These are phyloP conservation scores for Clistopyga incitator DNA, from an alignment of 2,888 invertebrate species.

Conservation along the genomic window DNA sequence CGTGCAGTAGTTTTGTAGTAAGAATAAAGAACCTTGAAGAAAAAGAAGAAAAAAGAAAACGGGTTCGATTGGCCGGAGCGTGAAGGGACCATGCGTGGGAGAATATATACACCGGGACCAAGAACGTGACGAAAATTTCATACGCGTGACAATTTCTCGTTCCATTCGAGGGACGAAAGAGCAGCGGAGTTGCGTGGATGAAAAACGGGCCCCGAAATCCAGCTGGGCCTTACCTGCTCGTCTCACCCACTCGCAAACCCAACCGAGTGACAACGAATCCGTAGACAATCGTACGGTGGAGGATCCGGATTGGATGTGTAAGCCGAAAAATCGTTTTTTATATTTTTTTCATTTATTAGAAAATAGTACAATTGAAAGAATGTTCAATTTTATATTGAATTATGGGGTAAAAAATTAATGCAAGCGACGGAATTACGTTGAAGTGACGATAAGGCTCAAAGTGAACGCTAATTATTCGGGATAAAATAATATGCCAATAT, in stretches of 20 bases:
- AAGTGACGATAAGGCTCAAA: background rate
- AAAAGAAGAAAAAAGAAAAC: slow-evolving; percentile 75
- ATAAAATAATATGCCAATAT: background rate
- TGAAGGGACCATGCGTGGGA: slow-evolving; percentile 77
- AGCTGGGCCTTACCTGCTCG: slow-evolving; percentile 53
- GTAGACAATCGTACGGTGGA: slow-evolving; percentile 45
- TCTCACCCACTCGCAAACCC: slow-evolving; percentile 52
- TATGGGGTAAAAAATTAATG: background rate
- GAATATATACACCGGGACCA: slow-evolving; percentile 70
- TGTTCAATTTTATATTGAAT: background rate
- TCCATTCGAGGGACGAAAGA: slow-evolving; percentile 41
- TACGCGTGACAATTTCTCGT: slow-evolving; percentile 59
- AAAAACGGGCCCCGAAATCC: slow-evolving; percentile 20
- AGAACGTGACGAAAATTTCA: slow-evolving; percentile 62
- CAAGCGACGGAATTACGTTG: background rate
- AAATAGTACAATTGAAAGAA: background rate
- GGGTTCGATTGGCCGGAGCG: slow-evolving; percentile 76
- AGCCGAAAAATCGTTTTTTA: slow-evolving; percentile 4
- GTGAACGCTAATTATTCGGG: background rate
- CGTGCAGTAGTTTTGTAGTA: slow-evolving; percentile 60
- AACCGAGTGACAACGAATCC: slow-evolving; percentile 54
- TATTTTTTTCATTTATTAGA: slow-evolving; percentile 27
- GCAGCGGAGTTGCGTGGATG: background rate
- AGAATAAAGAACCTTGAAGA: slow-evolving; percentile 65
- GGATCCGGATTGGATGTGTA: slow-evolving; percentile 12